phyloP scores from a whole-genome alignment of 2,113 vertebrate genomes.

The Laticauda laticaudata region DNA sequence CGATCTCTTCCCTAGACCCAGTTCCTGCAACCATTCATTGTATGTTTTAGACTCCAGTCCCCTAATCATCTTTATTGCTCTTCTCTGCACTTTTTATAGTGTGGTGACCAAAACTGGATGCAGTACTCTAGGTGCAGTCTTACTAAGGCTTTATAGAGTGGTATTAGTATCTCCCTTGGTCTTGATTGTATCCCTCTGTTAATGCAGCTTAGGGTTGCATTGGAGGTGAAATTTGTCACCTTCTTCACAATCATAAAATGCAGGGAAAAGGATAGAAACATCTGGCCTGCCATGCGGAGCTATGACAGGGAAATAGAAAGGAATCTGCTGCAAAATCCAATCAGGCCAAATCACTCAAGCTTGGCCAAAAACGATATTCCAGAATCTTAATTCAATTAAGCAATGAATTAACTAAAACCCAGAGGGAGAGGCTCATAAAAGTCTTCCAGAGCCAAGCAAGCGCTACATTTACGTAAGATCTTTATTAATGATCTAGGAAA shows the following conservation, averaged over 20 bases:
- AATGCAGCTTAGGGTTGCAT: too few relatives aligned
- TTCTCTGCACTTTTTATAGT: too few relatives aligned
- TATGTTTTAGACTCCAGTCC: too few relatives aligned
- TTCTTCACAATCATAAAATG: not conserved
- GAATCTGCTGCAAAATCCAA: slow-evolving; percentile 46
- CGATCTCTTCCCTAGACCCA: too few relatives aligned
- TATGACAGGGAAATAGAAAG: slow-evolving; percentile 5
- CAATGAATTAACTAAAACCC: slow-evolving; percentile 54
- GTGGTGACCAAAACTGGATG: too few relatives aligned
- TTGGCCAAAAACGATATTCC: slow-evolving; percentile 45
- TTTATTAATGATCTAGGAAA: slow-evolving; percentile 71
- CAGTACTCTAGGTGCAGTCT: too few relatives aligned
- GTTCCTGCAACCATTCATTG: too few relatives aligned
- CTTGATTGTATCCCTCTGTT: too few relatives aligned
- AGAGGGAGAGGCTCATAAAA: slow-evolving; percentile 54
- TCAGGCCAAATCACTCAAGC: slow-evolving; percentile 37
- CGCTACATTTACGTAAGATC: slow-evolving; percentile 62
- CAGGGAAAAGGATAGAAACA: not conserved
- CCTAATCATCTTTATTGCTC: too few relatives aligned
- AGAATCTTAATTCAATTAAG: slow-evolving; percentile 56
- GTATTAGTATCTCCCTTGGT: too few relatives aligned
- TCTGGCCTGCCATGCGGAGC: not conserved
- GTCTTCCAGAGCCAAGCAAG: slow-evolving; percentile 33
- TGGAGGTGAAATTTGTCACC: not conserved
- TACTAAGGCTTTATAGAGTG: too few relatives aligned